Conservation (phyloP, 2,113 vertebrate genomes). For the Butorides virescens region DNA sequence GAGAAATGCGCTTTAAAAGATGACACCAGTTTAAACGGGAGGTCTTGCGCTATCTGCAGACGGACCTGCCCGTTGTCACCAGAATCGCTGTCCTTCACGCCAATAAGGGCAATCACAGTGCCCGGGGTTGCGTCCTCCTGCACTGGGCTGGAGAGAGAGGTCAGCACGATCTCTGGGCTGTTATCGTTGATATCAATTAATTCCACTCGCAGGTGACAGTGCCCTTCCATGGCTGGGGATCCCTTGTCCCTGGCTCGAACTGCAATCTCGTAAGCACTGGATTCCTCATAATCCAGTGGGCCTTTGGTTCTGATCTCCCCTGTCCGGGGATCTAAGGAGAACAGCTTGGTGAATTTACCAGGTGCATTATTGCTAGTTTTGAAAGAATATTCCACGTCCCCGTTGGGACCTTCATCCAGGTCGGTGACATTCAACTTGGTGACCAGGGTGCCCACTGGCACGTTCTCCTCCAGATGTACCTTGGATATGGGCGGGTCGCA, state of each 20-base stretch:
- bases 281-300: slow-evolving; percentile 87
- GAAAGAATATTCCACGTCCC: slow-evolving; percentile 86
- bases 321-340: slow-evolving; percentile 82
- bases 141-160: slow-evolving; percentile 83
- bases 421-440: slow-evolving; percentile 84
- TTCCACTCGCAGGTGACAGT: slow-evolving; percentile 87
- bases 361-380: slow-evolving; percentile 82
- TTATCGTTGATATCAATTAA: slow-evolving; percentile 93
- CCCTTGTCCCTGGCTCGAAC: slow-evolving; percentile 91
- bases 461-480: slow-evolving; percentile 76
- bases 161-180: slow-evolving; percentile 85
- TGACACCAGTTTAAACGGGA: slow-evolving; percentile 83
- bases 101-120: slow-evolving; percentile 87
- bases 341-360: slow-evolving; percentile 80
- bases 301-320: slow-evolving; percentile 87
- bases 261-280: slow-evolving; percentile 80
- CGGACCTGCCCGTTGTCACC: slow-evolving; percentile 84
- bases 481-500: slow-evolving; percentile 81
- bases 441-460: slow-evolving; percentile 66
- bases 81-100: slow-evolving; percentile 84
- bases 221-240: slow-evolving; percentile 87
- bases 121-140: slow-evolving; percentile 82
- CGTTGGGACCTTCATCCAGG: slow-evolving; percentile 83
- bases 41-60: slow-evolving; percentile 73
- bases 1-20: slow-evolving; percentile 86